Evolutionary conservation across 2,797 vertebrate genomes (phyloP), one percentile per base, ranked within the genome.

Genomic region (Enteromius treurensis): DNA sequence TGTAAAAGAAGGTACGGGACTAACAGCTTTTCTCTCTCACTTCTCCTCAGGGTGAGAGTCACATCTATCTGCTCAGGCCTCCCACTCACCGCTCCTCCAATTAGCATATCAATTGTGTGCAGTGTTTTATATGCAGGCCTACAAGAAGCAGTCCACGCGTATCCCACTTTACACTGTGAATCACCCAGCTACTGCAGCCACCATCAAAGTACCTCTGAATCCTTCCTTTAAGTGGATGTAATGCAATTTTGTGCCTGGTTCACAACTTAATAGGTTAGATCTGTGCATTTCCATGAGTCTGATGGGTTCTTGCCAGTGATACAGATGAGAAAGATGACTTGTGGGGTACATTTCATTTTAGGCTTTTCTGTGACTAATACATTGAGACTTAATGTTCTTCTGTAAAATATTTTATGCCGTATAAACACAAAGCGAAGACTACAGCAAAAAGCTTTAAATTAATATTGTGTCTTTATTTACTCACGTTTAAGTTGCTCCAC

Each of bases 51-150:
- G 58, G 70, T 84, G 79, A 64, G 79, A 78, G 64, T 62, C 74
- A 10, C 49, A 77, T 88, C 47, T 53, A 89, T 86, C 89, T 90
- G 89, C 89, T 90, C 90, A 92, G 88, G 93, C 93, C 93, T 89
- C 94, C 94, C 91, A 92, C 93, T 87, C 79, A 85, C 90, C 88
- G 88, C 90, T 91, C 89, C 90, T 93, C 88, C 91, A 91, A 95
- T 95, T 94, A 93, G 90, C 92, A 93, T 93, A 92, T 94, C 90
- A 93, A 91, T 92, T 92, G 89, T 90, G 91, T 86, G 81, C 85
- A 84, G 82, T 80, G 62, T 88, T 87, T 89, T 88, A 86, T 81
- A 84, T 80, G 88, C 82, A 85, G 86, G 67, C 34, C 84, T 84
- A 86, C 80, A 77, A 83, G 85, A 89, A 85, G 85, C 84, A 85